phyloP scores from a whole-genome alignment of 2,888 invertebrate genomes.

The Smittia aterrima region DNA sequence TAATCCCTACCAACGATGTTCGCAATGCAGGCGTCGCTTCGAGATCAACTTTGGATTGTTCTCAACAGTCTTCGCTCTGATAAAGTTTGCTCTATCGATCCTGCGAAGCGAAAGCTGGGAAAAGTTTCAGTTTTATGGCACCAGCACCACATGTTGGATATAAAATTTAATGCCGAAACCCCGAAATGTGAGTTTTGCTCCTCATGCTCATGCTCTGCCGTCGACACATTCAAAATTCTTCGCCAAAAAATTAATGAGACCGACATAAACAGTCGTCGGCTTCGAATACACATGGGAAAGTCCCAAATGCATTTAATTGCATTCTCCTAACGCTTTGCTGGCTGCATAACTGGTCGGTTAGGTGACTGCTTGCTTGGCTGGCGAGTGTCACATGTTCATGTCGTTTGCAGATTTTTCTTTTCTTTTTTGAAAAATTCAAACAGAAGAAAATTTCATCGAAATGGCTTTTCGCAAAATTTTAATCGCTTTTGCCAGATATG shows the following conservation, averaged over 20 bases:
- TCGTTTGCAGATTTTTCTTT: constrained; percentile 19
- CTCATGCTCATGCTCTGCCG: background rate
- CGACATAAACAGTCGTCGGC: constrained; percentile 33
- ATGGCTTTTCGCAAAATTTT: constrained; percentile 39
- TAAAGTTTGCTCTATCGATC: constrained; percentile 2
- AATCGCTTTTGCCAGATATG: constrained; percentile 37
- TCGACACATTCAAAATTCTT: constrained; percentile 6
- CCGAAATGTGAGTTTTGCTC: constrained; percentile 28
- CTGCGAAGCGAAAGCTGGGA: background rate
- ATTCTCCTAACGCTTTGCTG: constrained; percentile 18
- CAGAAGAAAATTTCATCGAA: constrained; percentile 26
- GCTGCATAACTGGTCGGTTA: background rate
- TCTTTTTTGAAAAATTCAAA: background rate
- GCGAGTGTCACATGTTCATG: constrained; percentile 26
- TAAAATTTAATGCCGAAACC: constrained; percentile 39
- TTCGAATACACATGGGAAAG: constrained; percentile 10
- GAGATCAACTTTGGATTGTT: background rate
- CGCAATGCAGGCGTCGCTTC: background rate
- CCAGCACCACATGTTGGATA: constrained; percentile 38
- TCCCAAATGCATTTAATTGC: constrained; percentile 40
- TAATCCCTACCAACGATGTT: background rate
- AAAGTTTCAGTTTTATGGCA: constrained; percentile 18
- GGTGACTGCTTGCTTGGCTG: background rate
- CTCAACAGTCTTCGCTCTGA: background rate
- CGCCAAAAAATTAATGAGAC: constrained; percentile 33